Evolutionary conservation across 2,113 vertebrate species (phyloP), one percentile per base, ranked within the genome.

Genomic region (Bubo blakistoni): DNA sequence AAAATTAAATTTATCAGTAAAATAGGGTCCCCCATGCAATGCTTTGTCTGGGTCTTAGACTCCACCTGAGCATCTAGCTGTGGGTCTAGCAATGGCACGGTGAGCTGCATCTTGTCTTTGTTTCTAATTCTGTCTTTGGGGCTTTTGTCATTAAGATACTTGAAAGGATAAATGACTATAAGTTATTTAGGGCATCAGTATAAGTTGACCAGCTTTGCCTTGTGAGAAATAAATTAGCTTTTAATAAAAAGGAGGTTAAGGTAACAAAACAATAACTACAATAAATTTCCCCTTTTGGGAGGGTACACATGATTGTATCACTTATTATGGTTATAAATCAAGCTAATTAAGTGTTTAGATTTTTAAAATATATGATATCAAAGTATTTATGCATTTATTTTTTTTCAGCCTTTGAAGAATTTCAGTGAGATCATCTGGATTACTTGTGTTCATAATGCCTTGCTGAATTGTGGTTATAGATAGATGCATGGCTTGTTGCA

Each of bases 1-100:
- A 94, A 96, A 96, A 97, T 97, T 92, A 92, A 94, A 91, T 97
- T 94, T 97, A 96, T 97, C 86, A 73, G 89, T 67, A 90, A 94
- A 95, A 83, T 66, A 92, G 82, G 73, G 71, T 94, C 58, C 51
- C 88, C 47, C 44, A 36, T 88, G 91, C 92, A 86, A 42, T 69
- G 81, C 63, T 94, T 92, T 95, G 78, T 76, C 63, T 81, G 82
- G n/a, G 44, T 85, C 84, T 90, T 77, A 67, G 36, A 13, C 82
- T 93, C 86, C 85, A 90, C 79, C 84, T 85, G 84, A 92, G 88
- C 65, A 89, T 85, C 69, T 49, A 40, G 52, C 36, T 90, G 46
- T 59, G 66, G 59, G 10, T 77, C 76, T 79, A 59, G 57, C 78
- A 85, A 74, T 42, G 36, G 25, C 10, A 11, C 14, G 55, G 66